Percentiles rank a stretch among this genome's conserved stretches.
Evolutionary conservation across 2,888 invertebrate genomes (phyloP).

Genomic region (Apotomis turbidana): DNA sequence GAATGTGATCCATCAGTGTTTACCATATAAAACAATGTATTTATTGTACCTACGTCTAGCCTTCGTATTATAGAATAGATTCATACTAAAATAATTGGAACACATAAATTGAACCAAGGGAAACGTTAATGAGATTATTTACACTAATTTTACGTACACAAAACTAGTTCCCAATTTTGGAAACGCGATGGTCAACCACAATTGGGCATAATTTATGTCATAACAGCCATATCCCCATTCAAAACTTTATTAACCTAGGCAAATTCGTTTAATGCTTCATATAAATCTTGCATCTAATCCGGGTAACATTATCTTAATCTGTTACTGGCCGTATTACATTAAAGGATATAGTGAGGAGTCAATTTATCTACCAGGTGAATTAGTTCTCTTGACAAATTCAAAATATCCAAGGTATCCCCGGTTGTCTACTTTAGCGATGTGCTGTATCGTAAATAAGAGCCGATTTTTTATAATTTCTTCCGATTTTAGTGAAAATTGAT

Average conservation of each 20-base stretch:
- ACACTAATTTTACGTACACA: not conserved
- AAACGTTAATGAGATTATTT: no score
- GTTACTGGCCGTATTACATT: slow-evolving; percentile 21
- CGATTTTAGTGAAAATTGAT: no score
- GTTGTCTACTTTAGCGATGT: no score
- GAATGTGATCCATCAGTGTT: no score
- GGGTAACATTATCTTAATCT: slow-evolving; percentile 28
- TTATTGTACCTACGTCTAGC: no score
- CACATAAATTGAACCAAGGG: no score
- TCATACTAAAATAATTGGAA: no score
- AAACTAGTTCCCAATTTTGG: not conserved
- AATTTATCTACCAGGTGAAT: slow-evolving; percentile 4
- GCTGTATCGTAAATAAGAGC: no score
- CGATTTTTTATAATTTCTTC: no score
- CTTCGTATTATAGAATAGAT: no score
- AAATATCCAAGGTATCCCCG: no score
- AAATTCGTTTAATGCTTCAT: slow-evolving; percentile 25
- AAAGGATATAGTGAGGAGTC: slow-evolving; percentile 17
- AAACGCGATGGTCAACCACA: slow-evolving; percentile 1
- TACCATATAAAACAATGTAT: no score
- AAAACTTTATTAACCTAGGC: slow-evolving; percentile 26
- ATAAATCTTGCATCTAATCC: slow-evolving; percentile 23
- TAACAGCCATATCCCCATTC: slow-evolving; percentile 11
- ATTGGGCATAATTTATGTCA: slow-evolving; percentile 13
- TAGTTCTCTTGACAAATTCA: not conserved